A percentile compares a stretch with the other conserved stretches of the same genome.
Conservation (phyloP, 2,797 vertebrate genomes). For the Malurus splendens region DNA sequence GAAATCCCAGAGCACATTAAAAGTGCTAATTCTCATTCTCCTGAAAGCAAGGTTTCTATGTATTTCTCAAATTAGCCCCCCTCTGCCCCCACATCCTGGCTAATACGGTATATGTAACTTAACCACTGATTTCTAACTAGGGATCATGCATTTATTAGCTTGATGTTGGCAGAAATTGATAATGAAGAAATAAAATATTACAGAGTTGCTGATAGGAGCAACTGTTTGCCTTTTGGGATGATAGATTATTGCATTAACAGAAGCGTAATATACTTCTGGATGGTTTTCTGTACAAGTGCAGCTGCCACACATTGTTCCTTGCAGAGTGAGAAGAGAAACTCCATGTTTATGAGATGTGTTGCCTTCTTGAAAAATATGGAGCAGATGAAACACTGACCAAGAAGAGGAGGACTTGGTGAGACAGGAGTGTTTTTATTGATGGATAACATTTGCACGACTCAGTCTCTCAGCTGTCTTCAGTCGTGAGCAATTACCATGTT, state of each 20-base stretch:
- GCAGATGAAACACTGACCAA: not conserved
- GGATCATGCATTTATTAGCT: not conserved
- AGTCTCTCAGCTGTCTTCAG: not conserved
- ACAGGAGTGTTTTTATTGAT: not conserved
- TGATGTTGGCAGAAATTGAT: not conserved
- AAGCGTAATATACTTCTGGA: not conserved
- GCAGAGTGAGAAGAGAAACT: not conserved
- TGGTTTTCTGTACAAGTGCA: not conserved
- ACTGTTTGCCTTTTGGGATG: not conserved
- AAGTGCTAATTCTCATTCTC: slow-evolving; percentile 28
- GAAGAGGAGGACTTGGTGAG: not conserved
- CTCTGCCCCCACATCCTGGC: not conserved
- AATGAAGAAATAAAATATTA: not conserved
- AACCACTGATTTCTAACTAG: not conserved
- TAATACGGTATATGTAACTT: not conserved
- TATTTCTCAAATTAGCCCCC: slow-evolving; percentile 4
- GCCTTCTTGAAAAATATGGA: not conserved
- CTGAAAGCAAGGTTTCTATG: not conserved
- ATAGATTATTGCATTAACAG: not conserved
- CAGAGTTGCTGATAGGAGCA: not conserved
- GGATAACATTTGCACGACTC: not conserved
- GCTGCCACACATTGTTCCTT: not conserved
- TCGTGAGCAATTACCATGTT: fast-evolving
- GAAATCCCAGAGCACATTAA: slow-evolving; percentile 45
- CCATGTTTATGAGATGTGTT: not conserved